A percentile compares a stretch with the other conserved stretches of the same genome.
Evolutionary conservation across 2,113 vertebrate species (phyloP).

Genomic region (Morone chrysops): DNA sequence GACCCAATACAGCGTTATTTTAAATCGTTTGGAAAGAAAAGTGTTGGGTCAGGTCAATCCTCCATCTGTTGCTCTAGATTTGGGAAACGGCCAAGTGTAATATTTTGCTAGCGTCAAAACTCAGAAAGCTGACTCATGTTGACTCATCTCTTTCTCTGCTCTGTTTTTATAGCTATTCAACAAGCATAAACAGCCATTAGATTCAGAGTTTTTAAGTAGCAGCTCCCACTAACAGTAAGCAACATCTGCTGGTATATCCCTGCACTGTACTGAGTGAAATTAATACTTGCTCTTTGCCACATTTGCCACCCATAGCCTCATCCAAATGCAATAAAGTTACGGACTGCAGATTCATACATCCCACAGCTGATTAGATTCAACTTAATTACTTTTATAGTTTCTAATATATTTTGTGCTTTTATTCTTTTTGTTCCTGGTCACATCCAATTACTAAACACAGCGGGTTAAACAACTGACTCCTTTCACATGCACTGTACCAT

Average conservation of each 20-base stretch:
- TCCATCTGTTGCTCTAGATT: constrained; percentile 50
- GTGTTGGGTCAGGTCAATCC: background rate
- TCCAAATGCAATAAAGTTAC: constrained; percentile 11
- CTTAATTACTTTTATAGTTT: constrained; percentile 9
- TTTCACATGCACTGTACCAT: background rate
- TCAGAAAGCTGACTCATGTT: constrained; percentile 55
- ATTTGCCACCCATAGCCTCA: background rate
- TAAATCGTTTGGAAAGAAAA: background rate
- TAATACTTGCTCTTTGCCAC: constrained; percentile 25
- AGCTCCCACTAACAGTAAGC: background rate
- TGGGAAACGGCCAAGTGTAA: constrained; percentile 40
- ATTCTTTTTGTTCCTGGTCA: background rate
- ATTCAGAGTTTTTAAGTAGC: constrained; percentile 6
- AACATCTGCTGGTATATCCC: constrained; percentile 27
- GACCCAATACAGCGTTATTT: background rate
- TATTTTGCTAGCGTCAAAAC: constrained; percentile 42
- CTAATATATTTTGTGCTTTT: background rate
- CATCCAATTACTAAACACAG: constrained; percentile 5
- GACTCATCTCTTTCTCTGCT: constrained; percentile 42
- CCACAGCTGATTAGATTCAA: constrained; percentile 2
- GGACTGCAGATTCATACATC: background rate
- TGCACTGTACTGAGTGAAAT: constrained; percentile 28
- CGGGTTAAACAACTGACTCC: background rate
- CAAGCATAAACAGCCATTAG: constrained; percentile 23
- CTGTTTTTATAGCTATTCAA: constrained; percentile 38